phyloP scores from a whole-genome alignment of 2,797 vertebrate genomes.

The Saxicola maurus region DNA sequence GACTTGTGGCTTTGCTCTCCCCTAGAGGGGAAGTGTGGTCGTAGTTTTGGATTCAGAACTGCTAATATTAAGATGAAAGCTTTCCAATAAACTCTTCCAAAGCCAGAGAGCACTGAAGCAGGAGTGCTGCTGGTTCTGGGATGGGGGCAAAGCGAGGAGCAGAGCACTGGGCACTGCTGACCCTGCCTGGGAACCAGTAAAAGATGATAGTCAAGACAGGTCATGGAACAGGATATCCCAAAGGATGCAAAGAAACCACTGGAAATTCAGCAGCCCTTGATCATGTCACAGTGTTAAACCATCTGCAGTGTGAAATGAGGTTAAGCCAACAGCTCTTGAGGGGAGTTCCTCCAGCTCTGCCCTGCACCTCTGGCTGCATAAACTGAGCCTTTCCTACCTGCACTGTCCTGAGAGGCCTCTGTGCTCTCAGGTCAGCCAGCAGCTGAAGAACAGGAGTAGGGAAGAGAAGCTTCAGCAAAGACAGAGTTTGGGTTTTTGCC shows the following conservation, averaged over 20 bases:
- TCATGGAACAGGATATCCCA: not conserved
- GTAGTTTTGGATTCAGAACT: not conserved
- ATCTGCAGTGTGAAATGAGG: not conserved
- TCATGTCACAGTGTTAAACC: not conserved
- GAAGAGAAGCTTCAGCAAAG: not conserved
- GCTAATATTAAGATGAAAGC: not conserved
- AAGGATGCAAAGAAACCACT: not conserved
- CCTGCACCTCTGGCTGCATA: not conserved
- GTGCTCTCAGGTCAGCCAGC: not conserved
- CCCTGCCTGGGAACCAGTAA: not conserved
- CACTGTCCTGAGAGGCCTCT: not conserved
- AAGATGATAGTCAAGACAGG: too few species aligned
- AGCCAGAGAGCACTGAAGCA: not conserved
- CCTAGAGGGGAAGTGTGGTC: not conserved
- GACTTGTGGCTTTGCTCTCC: not conserved
- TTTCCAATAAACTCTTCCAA: not conserved
- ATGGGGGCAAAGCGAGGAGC: accelerated
- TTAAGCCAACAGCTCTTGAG: not conserved
- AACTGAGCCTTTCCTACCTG: too few species aligned
- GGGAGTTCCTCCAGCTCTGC: not conserved
- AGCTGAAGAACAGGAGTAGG: not conserved
- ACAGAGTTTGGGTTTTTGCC: not conserved
- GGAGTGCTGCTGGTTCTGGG: not conserved
- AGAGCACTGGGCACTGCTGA: not conserved
- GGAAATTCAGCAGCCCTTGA: not conserved